Percentiles rank a stretch among this genome's conserved stretches.
phyloP scores from a whole-genome alignment of 2,113 vertebrate species.

The Canis aureus region DNA sequence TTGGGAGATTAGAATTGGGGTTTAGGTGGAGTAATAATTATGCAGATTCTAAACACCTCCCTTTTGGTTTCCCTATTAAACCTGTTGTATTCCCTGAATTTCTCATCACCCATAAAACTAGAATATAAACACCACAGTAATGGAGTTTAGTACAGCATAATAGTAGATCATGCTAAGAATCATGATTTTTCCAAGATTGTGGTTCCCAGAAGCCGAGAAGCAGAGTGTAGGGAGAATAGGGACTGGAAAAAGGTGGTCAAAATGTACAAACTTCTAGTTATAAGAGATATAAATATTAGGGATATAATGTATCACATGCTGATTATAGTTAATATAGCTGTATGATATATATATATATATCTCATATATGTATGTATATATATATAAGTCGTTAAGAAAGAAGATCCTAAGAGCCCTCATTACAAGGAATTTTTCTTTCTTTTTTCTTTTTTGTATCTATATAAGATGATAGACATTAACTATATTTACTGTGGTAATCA shows the following conservation, averaged over 20 bases:
- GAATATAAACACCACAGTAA: background rate
- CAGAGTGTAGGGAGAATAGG: background rate
- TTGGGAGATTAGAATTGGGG: slow-evolving; percentile 50
- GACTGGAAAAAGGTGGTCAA: background rate
- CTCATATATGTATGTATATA: background rate
- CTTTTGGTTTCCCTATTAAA: background rate
- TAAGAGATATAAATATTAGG: background rate
- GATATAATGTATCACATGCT: background rate
- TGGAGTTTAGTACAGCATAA: background rate
- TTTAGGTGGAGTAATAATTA: slow-evolving; percentile 58
- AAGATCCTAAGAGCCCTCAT: background rate
- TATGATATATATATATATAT: background rate
- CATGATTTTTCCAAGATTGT: background rate
- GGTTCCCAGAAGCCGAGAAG: background rate
- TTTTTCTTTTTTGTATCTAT: background rate
- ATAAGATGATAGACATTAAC: background rate
- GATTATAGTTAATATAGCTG: background rate
- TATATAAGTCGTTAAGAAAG: background rate
- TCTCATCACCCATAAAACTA: slow-evolving; percentile 30
- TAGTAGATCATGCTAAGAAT: background rate
- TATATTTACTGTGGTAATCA: background rate
- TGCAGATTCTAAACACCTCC: slow-evolving; percentile 23
- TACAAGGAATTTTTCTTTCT: background rate
- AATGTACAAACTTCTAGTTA: background rate
- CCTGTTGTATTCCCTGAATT: background rate